Evolutionary conservation across 2,888 invertebrate species (phyloP).

Genomic region (Lordiphosa andalusiaca): DNA sequence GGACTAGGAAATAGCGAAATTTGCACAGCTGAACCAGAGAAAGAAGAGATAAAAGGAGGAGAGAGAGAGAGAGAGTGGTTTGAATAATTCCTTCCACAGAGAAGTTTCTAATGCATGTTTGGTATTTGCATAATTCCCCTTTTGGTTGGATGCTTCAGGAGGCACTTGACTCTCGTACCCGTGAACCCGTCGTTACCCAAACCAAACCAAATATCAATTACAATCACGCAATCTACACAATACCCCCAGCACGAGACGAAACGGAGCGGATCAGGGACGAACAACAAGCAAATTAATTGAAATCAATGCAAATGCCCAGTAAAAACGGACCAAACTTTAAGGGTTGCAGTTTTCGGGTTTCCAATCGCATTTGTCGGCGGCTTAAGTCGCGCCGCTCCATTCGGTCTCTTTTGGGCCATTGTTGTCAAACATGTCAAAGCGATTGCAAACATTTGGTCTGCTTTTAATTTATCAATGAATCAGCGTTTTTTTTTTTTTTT

Average conservation of each 20-base stretch:
- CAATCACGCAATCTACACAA: constrained; percentile 63
- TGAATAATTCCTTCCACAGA: constrained; percentile 58
- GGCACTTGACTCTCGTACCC: constrained; percentile 57
- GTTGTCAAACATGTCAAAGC: constrained; percentile 78
- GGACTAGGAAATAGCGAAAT: constrained; percentile 45
- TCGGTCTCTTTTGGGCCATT: constrained; percentile 38
- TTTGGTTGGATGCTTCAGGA: constrained; percentile 5
- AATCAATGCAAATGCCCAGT: constrained; percentile 70
- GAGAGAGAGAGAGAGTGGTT: constrained; percentile 33
- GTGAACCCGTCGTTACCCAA: constrained; percentile 18
- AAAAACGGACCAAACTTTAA: constrained; percentile 24
- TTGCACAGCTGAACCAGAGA: constrained; percentile 63
- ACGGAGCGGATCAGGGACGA: constrained; percentile 34
- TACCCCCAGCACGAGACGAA: constrained; percentile 4
- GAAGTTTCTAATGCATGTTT: constrained; percentile 64
- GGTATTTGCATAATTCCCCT: constrained; percentile 68
- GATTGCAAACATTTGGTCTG: constrained; percentile 71
- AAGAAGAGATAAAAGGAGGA: constrained; percentile 2
- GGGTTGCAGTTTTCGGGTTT: constrained; percentile 51
- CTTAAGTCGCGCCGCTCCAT: constrained; percentile 51
- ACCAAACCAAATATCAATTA: constrained; percentile 68
- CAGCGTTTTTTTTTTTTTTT: constrained; percentile 33
- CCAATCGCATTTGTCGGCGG: constrained; percentile 75
- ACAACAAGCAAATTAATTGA: constrained; percentile 73
- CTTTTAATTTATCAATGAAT: constrained; percentile 73